Base-by-base conservation (phyloP, 2,888 invertebrate species). In the Tortrix viridana region DNA sequence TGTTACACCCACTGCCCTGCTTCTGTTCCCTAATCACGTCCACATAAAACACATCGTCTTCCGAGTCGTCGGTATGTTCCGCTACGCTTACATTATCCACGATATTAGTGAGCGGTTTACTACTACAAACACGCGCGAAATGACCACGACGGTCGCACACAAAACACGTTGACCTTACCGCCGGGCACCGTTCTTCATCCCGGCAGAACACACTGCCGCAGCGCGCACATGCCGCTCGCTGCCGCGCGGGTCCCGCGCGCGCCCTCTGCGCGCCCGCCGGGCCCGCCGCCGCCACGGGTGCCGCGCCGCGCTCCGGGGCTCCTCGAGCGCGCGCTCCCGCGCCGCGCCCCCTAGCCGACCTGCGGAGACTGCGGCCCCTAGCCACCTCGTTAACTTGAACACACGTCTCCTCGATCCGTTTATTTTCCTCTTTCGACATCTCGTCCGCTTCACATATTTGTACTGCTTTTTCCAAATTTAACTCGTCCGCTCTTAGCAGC, bases 111-210 rank as follows among this genome's bases (percentile, higher is more conserved):
- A 38, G 12, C 6, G 38, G 38, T 38, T 38, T 38, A 14, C 38
- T 38, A 38, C 38, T 38, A 38, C 38, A 38, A 5, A 38, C 38
- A 12, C 38, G 38, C 12, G 38, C 38, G 38, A 38, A 38, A 14
- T 38, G 19, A 44, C 44, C 44, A 18, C 44, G 19, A 44, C 12
- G 7, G 19, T 44, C 19, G 12, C 38, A 38, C 5, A 38, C 38
- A 38, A 38, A 38, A 14, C 38, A 38, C 38, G 38, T 38, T 14
- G 38, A 5, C 14, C 14, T 38, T 12, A 38, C 52, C 20, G 65
- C 65, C 44, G 61, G 53, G 41, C 65, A 61, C 9, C 49, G 50
- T 9, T 9, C 22, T 5, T 46, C 56, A 18, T 41, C 47, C 19
- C 12, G 48, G 53, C 65, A 61, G 6, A 14, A 19, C 26, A 18